Base-by-base conservation (phyloP, 1,140 invertebrate genomes). In the Bombus sylvicola region DNA sequence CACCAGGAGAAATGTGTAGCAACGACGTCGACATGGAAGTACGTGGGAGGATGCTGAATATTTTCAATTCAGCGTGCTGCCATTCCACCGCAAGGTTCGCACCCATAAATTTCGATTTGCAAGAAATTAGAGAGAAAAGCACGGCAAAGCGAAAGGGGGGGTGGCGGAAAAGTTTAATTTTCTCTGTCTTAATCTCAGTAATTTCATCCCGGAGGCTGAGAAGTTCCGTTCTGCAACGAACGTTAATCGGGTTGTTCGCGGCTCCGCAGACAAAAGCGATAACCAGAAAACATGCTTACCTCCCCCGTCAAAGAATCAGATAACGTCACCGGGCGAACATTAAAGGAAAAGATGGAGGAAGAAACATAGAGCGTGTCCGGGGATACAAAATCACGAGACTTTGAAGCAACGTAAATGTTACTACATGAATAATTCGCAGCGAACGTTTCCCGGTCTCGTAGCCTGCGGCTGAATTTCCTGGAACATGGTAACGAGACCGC, bases 401-500 rank as follows among this genome's bases (percentile, higher is more conserved):
- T 87, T 37, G 84, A 87, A 87, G 85, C 77, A 74, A 86, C 76
- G 15, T 77, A 82, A 89, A 86, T 83, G 79, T 78, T 89, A 79
- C 88, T 89, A 86, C 84, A 88, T 71, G 79, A 77, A 87, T 82
- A 89, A 89, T 86, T 62, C 83, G 34, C 59, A 73, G 64, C 87
- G 79, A 79, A 76, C 83, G 83, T 79, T 82, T 86, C 78, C 69
- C 64, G 74, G 57, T 88, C 77, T 78, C 43, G 31, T 41, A 81
- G 83, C 87, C 83, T 41, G 64, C 74, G 68, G 76, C 83, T 73
- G 59, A 85, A 77, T 89, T 85, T 81, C 74, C 77, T 59, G 78
- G 77, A 89, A 82, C 88, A 86, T 71, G 82, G 88, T 89, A 88
- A 86, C 87, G 68, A 89, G 83, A 62, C 74, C 87, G 88, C 83